Base-by-base conservation (phyloP, 2,113 vertebrate genomes). In the Castor canadensis region DNA sequence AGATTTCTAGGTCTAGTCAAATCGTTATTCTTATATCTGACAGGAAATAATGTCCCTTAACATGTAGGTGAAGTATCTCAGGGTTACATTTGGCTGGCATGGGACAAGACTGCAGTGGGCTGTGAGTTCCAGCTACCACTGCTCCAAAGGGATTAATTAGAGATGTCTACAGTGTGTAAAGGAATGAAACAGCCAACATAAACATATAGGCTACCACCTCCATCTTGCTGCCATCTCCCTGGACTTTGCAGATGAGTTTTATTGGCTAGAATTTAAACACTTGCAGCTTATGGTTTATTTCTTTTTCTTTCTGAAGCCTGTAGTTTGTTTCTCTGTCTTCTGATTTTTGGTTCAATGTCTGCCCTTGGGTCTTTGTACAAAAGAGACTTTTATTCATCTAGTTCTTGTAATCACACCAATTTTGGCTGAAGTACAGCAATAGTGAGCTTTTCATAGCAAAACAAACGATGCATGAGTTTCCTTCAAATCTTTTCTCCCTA, bases 311-410 rank as follows among this genome's bases (percentile, higher is more conserved):
- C 95, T 93, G 80, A 94, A 90, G 26, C 54, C 82, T 38, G 13
- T 77, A 71, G 72, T 95, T 95, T 96, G 87, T 96, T 97, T 98
- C 93, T 97, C 92, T 97, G 93, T 95, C 95, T 97, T 95, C 79
- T 94, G 95, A 92, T 95, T 94, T 97, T 96, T 96, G 64, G 49
- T 96, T 97, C 86, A 85, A 76, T 73, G 92, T 96, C 73, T 94
- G 95, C 82, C 64, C 93, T 86, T 95, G 47, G 83, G 76, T 95
- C 38, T 67, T 87, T 75, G n/a, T 82, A 95, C 91, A 95, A 96
- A 98, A 67, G 77, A 93, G 93, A 92, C 88, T 96, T 97, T 95
- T 94, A 94, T 96, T 89, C 69, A 92, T 60, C 40, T 76, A 40
- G 35, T 32, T 89, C 87, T 94, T 95, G 64, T 67, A 96, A 95